Conservation (phyloP, 2,888 invertebrate genomes). For the Ornithoptera priamus region DNA sequence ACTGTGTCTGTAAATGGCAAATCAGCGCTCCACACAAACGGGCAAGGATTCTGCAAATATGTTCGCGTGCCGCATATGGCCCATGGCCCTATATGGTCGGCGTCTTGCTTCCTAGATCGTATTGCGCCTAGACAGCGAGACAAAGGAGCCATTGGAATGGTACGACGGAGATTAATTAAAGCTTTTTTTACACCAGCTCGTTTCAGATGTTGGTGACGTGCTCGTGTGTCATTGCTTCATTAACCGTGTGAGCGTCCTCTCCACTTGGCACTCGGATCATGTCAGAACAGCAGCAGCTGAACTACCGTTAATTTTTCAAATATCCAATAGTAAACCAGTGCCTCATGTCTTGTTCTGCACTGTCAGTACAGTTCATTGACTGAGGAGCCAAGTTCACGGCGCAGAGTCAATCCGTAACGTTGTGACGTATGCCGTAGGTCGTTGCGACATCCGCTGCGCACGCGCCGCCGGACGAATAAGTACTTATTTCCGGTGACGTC, state of each 20-base stretch:
- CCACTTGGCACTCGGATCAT: no score
- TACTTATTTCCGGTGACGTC: slow-evolving; percentile 34
- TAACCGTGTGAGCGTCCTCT: no score
- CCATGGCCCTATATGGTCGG: slow-evolving; percentile 32
- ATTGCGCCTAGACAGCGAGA: slow-evolving; percentile 28
- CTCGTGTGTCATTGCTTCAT: no score
- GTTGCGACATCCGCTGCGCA: slow-evolving; percentile 34
- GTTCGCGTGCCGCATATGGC: slow-evolving; percentile 32
- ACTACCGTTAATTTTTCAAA: no score
- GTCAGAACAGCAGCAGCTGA: no score
- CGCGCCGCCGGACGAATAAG: slow-evolving; percentile 36
- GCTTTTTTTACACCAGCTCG: slow-evolving; percentile 4
- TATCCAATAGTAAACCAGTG: no score
- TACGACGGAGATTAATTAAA: slow-evolving; percentile 25
- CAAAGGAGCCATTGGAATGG: slow-evolving; percentile 24
- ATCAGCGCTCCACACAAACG: slow-evolving; percentile 17
- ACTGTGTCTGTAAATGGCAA: slow-evolving; percentile 24
- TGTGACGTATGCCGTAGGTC: slow-evolving; percentile 28
- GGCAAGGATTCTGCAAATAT: slow-evolving; percentile 30
- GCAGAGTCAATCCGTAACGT: not conserved
- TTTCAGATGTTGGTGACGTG: not conserved
- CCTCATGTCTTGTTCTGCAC: no score
- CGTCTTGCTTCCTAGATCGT: slow-evolving; percentile 39
- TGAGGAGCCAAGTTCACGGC: no score
- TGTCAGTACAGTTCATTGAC: no score